Conservation (phyloP, 2,113 vertebrate species). For the Vanacampus margaritifer region DNA sequence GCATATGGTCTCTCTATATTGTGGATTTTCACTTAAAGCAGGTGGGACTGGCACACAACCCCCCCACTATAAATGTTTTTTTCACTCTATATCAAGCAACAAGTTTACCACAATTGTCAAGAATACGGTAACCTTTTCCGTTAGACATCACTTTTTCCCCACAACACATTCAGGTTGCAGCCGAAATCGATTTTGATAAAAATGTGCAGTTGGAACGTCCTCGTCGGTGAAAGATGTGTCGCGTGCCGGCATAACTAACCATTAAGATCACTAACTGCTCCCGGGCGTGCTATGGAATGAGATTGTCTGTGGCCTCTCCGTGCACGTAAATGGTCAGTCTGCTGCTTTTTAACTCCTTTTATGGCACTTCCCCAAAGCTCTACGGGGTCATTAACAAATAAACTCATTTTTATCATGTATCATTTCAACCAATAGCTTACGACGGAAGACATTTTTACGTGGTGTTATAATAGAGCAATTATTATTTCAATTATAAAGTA, state of each 20-base stretch:
- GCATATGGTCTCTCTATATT: too few relatives aligned
- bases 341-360: constrained; percentile 34
- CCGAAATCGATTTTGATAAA: constrained; percentile 15
- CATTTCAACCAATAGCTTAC: not conserved
- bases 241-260: constrained; percentile 40
- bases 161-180: constrained; percentile 1
- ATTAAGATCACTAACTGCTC: constrained; percentile 44
- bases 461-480: not conserved
- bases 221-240: constrained; percentile 24
- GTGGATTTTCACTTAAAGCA: not conserved
- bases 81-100: not conserved
- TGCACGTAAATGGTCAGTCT: constrained; percentile 29
- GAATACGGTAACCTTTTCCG: not conserved
- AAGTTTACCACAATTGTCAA: not conserved
- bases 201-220: constrained; percentile 16
- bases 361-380: constrained; percentile 18
- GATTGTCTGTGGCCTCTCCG: constrained; percentile 38
- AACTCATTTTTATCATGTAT: constrained; percentile 5
- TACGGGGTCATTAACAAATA: constrained; percentile 10
- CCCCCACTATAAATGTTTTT: too few relatives aligned
- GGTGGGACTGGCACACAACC: not conserved
- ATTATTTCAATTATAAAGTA: not conserved
- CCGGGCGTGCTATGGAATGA: constrained; percentile 36
- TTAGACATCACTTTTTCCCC: not conserved
- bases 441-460: not conserved